Percentiles rank a stretch among this genome's conserved stretches.
Evolutionary conservation across 2,888 invertebrate species (phyloP).

Genomic region (Lithodes maja): DNA sequence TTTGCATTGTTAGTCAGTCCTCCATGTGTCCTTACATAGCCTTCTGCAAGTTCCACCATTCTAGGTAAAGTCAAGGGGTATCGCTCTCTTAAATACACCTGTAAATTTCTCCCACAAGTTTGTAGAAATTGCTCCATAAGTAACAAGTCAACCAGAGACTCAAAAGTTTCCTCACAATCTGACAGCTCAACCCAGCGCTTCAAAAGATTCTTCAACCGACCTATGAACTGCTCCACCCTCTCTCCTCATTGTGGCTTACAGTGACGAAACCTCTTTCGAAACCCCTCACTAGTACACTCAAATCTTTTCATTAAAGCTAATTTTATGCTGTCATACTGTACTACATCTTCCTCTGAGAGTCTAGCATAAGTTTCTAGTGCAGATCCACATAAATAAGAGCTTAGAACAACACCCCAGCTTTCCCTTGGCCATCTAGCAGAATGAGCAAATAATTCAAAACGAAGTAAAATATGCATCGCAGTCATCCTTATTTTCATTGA

Average conservation of each 20-base stretch:
- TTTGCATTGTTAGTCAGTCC: not conserved
- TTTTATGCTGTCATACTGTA: constrained; percentile 3
- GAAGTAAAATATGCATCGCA: too few species aligned
- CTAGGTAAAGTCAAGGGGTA: not conserved
- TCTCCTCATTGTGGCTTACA: not conserved
- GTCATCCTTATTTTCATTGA: too few species aligned
- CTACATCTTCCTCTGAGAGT: not conserved
- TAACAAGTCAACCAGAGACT: not conserved
- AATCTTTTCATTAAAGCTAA: constrained; percentile 14
- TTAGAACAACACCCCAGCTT: not conserved
- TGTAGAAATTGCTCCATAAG: not conserved
- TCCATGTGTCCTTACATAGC: not conserved
- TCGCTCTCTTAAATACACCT: not conserved
- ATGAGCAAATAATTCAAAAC: constrained; percentile 26
- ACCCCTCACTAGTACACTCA: constrained; percentile 7
- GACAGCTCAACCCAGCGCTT: not conserved
- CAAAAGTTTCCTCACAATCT: not conserved
- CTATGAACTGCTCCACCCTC: not conserved
- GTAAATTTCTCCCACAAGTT: not conserved
- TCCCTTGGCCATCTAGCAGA: not conserved
- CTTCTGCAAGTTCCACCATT: not conserved
- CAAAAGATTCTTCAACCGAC: not conserved
- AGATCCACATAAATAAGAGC: constrained; percentile 7
- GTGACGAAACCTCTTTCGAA: not conserved
- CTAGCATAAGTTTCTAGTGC: not conserved